These are phyloP conservation scores for Rhynchophorus ferrugineus DNA, from an alignment of 1,140 invertebrate genomes.

Conservation along the genomic window DNA sequence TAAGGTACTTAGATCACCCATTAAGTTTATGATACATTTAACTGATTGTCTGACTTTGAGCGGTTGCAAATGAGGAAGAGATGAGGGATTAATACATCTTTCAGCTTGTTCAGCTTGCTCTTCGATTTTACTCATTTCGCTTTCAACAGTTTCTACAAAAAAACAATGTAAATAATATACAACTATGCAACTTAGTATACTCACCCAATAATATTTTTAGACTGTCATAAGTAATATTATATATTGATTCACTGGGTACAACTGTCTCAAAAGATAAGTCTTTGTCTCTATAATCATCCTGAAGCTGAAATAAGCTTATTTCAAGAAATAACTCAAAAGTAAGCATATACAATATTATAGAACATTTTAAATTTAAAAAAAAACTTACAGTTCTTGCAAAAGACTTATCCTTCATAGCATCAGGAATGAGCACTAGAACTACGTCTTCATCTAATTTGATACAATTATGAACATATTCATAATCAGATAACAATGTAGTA, in stretches of 20 bases:
- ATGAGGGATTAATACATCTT: conserved; percentile 41
- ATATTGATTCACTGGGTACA: conserved; percentile 61
- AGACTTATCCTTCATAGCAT: conserved; percentile 53
- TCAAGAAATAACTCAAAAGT: neutral
- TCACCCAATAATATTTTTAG: conserved; percentile 70
- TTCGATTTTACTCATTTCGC: conserved; percentile 69
- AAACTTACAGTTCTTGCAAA: conserved; percentile 61
- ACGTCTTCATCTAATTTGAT: conserved; percentile 91
- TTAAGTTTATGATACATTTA: conserved; percentile 82
- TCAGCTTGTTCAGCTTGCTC: conserved; percentile 51
- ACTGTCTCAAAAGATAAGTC: conserved; percentile 65
- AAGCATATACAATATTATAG: neutral
- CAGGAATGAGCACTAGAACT: conserved; percentile 63
- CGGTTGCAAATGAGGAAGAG: conserved; percentile 47
- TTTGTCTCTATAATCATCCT: conserved; percentile 68
- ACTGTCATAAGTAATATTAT: conserved; percentile 68
- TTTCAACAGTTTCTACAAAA: conserved; percentile 63
- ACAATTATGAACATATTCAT: conserved; percentile 90
- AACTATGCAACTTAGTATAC: conserved; percentile 2
- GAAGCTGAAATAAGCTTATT: conserved; percentile 40
- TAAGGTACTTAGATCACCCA: conserved; percentile 80
- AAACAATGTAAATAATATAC: neutral
- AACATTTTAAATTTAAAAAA: neutral
- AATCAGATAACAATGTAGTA: conserved; percentile 66
- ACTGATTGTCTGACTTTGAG: conserved; percentile 75